phyloP scores from a whole-genome alignment of 2,888 invertebrate genomes.

The Drosophila nr. perissopoda region DNA sequence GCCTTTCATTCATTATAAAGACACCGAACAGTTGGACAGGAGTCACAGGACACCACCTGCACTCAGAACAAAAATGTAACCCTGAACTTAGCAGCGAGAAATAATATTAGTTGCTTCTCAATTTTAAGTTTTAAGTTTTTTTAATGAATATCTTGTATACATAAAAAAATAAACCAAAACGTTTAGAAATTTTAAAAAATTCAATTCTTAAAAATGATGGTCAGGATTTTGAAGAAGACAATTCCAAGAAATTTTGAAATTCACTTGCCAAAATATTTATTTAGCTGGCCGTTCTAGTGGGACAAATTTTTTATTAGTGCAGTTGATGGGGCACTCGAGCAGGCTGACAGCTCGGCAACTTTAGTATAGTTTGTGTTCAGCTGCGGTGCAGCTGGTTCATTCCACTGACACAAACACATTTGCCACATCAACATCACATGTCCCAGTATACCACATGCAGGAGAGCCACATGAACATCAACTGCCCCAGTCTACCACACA shows the following conservation, averaged over 20 bases:
- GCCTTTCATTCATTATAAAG: slow-evolving; percentile 58
- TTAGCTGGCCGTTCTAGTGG: background rate
- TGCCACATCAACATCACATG: slow-evolving; percentile 9
- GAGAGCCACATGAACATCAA: background rate
- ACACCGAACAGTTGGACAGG: slow-evolving; percentile 32
- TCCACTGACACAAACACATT: slow-evolving; percentile 27
- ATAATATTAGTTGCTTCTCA: background rate
- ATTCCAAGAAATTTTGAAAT: background rate
- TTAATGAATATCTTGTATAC: background rate
- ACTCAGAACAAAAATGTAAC: background rate
- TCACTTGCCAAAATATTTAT: background rate
- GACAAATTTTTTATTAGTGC: background rate
- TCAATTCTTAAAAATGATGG: background rate
- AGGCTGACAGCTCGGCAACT: slow-evolving; percentile 35
- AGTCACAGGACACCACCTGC: background rate
- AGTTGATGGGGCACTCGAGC: slow-evolving; percentile 1
- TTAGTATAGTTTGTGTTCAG: slow-evolving; percentile 41
- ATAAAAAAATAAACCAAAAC: background rate
- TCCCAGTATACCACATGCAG: slow-evolving; percentile 5
- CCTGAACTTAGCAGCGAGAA: background rate
- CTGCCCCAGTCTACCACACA: background rate
- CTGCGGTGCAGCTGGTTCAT: slow-evolving; percentile 30
- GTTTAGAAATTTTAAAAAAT: background rate
- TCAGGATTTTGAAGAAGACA: background rate
- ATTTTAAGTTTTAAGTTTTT: background rate